Evolutionary conservation across 2,113 vertebrate genomes (phyloP).

Genomic region (Willisornis vidua): DNA sequence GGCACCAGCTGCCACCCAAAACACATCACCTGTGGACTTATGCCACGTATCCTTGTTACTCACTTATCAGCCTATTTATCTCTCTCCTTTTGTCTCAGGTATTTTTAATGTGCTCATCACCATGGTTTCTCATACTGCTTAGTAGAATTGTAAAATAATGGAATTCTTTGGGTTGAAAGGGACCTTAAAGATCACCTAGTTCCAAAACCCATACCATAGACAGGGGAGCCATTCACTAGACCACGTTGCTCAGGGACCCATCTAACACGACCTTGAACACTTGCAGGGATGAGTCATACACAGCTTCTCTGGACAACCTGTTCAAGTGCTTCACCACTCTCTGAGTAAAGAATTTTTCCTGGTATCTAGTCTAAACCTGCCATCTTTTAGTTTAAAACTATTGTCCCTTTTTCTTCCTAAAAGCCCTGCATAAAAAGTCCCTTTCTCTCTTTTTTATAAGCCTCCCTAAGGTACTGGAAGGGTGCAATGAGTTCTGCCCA

Average conservation of each 20-base stretch:
- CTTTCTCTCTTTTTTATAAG: background rate
- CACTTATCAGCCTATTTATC: background rate
- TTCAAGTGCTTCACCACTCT: background rate
- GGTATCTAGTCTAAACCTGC: background rate
- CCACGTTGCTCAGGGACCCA: accelerated
- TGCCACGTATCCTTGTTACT: constrained; percentile 4
- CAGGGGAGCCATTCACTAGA: background rate
- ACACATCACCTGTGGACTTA: constrained; percentile 8
- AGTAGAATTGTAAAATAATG: background rate
- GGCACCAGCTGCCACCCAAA: constrained; percentile 18
- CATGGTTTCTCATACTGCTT: background rate
- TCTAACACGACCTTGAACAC: background rate
- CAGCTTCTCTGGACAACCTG: background rate
- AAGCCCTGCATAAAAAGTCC: background rate
- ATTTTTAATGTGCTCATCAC: constrained; percentile 1
- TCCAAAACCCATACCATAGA: background rate
- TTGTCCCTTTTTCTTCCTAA: background rate
- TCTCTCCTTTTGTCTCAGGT: background rate
- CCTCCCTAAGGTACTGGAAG: background rate
- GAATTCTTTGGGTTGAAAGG: background rate
- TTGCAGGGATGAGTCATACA: background rate
- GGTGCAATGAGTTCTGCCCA: background rate
- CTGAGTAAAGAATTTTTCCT: background rate
- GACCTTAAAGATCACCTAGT: background rate
- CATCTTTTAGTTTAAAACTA: background rate